phyloP scores from a whole-genome alignment of 2,888 invertebrate genomes.

The Synanthedon vespiformis region DNA sequence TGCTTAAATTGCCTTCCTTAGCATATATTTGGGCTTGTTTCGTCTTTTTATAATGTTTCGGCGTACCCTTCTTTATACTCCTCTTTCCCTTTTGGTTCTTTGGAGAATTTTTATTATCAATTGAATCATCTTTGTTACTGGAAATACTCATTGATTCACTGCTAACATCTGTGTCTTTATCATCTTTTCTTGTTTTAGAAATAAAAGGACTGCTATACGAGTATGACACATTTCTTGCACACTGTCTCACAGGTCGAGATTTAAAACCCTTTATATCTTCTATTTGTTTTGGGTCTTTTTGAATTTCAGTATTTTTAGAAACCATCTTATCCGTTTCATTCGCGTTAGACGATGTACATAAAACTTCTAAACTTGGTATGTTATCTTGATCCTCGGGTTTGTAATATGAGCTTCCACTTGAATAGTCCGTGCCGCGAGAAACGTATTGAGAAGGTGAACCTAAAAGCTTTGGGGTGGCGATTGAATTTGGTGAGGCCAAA shows the following conservation, averaged over 20 bases:
- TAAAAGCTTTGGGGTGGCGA: constrained; percentile 29
- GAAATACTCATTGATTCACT: constrained; percentile 27
- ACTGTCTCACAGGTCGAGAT: constrained; percentile 47
- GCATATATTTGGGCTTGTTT: constrained; percentile 44
- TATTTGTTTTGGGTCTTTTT: constrained; percentile 11
- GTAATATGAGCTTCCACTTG: constrained; percentile 73
- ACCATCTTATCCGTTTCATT: background rate
- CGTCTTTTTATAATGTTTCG: constrained; percentile 48
- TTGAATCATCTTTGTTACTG: constrained; percentile 19
- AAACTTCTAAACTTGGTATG: constrained; percentile 33
- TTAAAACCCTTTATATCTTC: constrained; percentile 9
- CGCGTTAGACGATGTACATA: constrained; percentile 19
- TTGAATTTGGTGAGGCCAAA: constrained; percentile 47
- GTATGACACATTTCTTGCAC: constrained; percentile 61
- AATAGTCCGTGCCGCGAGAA: constrained; percentile 69
- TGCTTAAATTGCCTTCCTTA: constrained; percentile 18
- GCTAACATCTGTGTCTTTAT: constrained; percentile 21
- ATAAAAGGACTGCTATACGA: constrained; percentile 13
- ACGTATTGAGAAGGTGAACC: constrained; percentile 52
- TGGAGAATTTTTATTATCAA: constrained; percentile 7
- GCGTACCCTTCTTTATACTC: constrained; percentile 24
- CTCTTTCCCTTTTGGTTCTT: constrained; percentile 1
- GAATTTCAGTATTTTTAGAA: constrained; percentile 2
- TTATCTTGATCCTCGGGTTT: constrained; percentile 73
- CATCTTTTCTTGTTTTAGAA: constrained; percentile 20